Percentiles rank a stretch among this genome's conserved stretches.
These are phyloP conservation scores for Trichonephila clavata DNA, from an alignment of 1,140 invertebrate genomes.

Conservation along the genomic window DNA sequence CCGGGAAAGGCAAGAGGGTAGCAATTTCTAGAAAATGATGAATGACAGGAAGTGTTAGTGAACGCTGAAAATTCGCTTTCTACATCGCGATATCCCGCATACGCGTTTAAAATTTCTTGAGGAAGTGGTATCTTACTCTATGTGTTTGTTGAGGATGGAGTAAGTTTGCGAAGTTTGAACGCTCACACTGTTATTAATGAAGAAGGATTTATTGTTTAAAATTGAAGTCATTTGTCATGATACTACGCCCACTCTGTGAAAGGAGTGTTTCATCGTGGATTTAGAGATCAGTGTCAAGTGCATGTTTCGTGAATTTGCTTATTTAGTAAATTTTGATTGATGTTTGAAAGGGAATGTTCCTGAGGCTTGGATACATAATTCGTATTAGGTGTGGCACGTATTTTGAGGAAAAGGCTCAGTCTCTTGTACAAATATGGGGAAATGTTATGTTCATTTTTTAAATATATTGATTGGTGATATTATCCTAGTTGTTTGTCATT, in stretches of 20 bases:
- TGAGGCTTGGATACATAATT: background rate
- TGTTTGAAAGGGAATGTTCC: background rate
- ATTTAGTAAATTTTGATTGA: conserved; percentile 35
- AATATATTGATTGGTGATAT: no score
- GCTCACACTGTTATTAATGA: conserved; percentile 62
- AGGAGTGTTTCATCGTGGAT: conserved; percentile 9
- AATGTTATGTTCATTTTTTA: no score
- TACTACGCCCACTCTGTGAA: conserved; percentile 38
- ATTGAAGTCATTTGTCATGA: conserved; percentile 72
- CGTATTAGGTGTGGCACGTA: background rate
- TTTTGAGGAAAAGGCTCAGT: no score
- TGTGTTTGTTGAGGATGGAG: background rate
- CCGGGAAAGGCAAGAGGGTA: conserved; percentile 48
- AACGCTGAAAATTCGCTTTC: conserved; percentile 53
- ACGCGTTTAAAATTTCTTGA: conserved; percentile 48
- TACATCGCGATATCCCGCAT: conserved; percentile 38
- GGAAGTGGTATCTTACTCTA: background rate
- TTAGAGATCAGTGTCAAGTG: conserved; percentile 54
- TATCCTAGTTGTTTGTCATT: no score
- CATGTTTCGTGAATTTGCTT: conserved; percentile 43
- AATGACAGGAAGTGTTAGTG: conserved; percentile 67
- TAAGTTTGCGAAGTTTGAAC: conserved; percentile 16
- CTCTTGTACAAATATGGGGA: no score
- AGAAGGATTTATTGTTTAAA: conserved; percentile 74
- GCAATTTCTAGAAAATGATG: conserved; percentile 73